Conservation (phyloP, 2,113 vertebrate species). For the Rhadina sibilatrix region DNA sequence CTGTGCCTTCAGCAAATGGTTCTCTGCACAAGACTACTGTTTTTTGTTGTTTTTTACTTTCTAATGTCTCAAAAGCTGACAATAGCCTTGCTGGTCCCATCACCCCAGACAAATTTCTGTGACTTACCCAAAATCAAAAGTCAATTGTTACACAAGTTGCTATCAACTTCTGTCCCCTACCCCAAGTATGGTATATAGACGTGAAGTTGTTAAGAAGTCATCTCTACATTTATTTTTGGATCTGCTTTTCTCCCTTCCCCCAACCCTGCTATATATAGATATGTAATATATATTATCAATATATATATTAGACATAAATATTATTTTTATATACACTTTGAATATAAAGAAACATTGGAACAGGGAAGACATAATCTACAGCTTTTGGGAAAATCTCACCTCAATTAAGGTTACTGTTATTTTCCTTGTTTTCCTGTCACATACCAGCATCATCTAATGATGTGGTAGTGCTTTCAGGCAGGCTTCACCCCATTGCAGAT, state of each 20-base stretch:
- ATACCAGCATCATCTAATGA: not conserved
- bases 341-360: not conserved
- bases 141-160: not conserved
- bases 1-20: not conserved
- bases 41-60: not conserved
- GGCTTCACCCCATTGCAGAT: not conserved
- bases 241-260: fast-evolving
- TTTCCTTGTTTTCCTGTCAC: not conserved
- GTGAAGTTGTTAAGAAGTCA: not conserved
- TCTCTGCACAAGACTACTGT: not conserved
- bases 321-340: not conserved
- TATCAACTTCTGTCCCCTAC: not conserved
- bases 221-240: not conserved
- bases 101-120: not conserved
- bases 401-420: not conserved
- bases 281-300: not conserved
- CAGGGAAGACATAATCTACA: not conserved
- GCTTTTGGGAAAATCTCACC: not conserved
- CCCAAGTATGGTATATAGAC: not conserved
- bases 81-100: not conserved
- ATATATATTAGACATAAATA: not conserved
- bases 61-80: not conserved
- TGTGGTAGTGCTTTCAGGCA: not conserved
- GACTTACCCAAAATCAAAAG: not conserved
- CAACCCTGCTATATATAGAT: not conserved